Percentiles rank a stretch among this genome's conserved stretches.
Conservation (phyloP, 2,113 vertebrate genomes). For the Collichthys lucidus region DNA sequence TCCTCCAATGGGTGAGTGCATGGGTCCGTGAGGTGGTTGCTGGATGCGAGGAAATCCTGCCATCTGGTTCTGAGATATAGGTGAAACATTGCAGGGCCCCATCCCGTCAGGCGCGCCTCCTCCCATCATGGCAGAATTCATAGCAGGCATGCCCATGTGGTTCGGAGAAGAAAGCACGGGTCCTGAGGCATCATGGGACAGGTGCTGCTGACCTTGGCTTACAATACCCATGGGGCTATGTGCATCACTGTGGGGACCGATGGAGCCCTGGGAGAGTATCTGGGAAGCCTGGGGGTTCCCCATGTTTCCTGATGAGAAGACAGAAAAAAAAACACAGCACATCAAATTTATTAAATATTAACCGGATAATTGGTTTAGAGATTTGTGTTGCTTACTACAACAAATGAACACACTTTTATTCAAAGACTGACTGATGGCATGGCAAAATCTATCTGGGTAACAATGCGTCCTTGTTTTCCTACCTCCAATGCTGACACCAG, state of each 20-base stretch:
- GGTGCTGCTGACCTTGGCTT: constrained; percentile 89
- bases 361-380: neutral
- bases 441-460: neutral
- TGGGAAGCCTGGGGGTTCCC: constrained; percentile 86
- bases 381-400: neutral
- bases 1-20: constrained; percentile 81
- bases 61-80: constrained; percentile 89
- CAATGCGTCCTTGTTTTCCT: constrained; percentile 10
- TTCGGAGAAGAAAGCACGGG: constrained; percentile 91
- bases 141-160: constrained; percentile 90
- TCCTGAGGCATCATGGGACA: constrained; percentile 90
- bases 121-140: constrained; percentile 88
- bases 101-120: constrained; percentile 85
- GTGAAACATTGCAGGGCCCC: constrained; percentile 87
- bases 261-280: constrained; percentile 88
- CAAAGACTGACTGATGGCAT: neutral
- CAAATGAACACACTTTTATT: neutral
- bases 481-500: constrained; percentile 92
- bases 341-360: neutral
- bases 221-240: constrained; percentile 94
- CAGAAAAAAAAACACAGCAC: constrained; percentile 33
- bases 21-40: constrained; percentile 82
- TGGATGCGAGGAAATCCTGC: constrained; percentile 84
- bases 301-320: constrained; percentile 85
- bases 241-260: constrained; percentile 86